These are phyloP conservation scores for Meloidogyne floridensis DNA, from an alignment of 1,140 invertebrate genomes.

Conservation along the genomic window DNA sequence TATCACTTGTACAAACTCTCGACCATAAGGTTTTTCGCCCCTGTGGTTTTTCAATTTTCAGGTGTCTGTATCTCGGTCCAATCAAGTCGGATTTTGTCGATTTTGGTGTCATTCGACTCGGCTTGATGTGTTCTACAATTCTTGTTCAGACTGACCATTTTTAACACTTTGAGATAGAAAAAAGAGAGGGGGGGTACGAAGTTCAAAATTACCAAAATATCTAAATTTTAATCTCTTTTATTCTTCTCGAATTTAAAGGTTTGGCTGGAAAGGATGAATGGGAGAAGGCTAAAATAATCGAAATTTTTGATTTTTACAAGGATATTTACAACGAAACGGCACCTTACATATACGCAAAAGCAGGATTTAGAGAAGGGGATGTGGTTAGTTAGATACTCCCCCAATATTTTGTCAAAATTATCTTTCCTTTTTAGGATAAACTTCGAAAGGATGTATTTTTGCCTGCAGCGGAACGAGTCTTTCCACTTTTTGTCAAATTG, in stretches of 20 bases:
- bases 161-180: too few relatives aligned
- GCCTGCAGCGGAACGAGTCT: constrained; percentile 24
- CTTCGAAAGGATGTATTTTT: constrained; percentile 37
- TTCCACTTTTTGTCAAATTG: constrained; percentile 33
- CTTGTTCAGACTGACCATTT: too few relatives aligned
- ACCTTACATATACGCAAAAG: constrained; percentile 21
- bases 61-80: too few relatives aligned
- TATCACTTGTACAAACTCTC: too few relatives aligned
- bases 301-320: constrained; percentile 23
- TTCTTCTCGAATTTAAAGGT: constrained; percentile 28
- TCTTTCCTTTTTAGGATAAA: constrained; percentile 16
- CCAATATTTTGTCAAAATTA: neutral
- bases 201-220: too few relatives aligned
- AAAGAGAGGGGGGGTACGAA: too few relatives aligned
- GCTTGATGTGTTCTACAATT: too few relatives aligned
- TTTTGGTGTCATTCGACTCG: too few relatives aligned
- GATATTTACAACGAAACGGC: constrained; percentile 22
- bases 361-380: constrained; percentile 22
- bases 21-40: too few relatives aligned
- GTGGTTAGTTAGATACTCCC: neutral
- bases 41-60: too few relatives aligned
- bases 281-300: constrained; percentile 42
- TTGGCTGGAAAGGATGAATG: constrained; percentile 41
- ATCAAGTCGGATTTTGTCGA: too few relatives aligned
- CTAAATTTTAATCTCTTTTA: neutral